Conservation (phyloP, 2,113 vertebrate genomes). For the Drymodes brunneopygia region DNA sequence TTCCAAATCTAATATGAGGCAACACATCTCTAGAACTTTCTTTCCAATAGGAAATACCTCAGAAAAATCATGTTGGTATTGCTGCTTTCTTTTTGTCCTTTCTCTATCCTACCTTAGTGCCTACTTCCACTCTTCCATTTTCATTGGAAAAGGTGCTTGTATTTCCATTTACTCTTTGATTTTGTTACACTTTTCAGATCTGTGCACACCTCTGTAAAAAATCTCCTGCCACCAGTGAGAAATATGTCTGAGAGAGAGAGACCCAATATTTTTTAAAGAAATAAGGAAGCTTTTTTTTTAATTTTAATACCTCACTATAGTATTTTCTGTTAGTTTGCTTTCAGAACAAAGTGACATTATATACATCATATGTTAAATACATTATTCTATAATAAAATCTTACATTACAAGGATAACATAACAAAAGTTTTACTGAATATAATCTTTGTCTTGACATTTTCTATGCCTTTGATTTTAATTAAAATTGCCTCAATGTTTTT, state of each 20-base stretch:
- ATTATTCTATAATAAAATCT: neutral
- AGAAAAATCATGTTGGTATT: neutral
- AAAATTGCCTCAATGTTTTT: neutral
- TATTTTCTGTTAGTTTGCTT: neutral
- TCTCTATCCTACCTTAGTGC: neutral
- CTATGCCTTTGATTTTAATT: neutral
- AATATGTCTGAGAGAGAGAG: neutral
- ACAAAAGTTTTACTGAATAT: neutral
- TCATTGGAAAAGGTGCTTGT: neutral
- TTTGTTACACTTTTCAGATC: neutral
- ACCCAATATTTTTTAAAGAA: neutral
- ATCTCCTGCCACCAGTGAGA: neutral
- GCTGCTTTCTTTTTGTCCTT: neutral
- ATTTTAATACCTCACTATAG: neutral
- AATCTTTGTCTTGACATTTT: neutral
- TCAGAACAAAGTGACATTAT: neutral
- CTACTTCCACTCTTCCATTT: neutral
- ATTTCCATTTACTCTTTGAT: neutral
- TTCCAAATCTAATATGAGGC: neutral
- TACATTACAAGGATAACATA: neutral
- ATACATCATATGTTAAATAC: neutral
- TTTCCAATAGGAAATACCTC: neutral
- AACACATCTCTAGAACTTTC: neutral
- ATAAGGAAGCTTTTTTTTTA: neutral
- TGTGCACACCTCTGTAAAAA: neutral